Conservation (phyloP, 2,797 vertebrate species). For the Gymnothorax javanicus region DNA sequence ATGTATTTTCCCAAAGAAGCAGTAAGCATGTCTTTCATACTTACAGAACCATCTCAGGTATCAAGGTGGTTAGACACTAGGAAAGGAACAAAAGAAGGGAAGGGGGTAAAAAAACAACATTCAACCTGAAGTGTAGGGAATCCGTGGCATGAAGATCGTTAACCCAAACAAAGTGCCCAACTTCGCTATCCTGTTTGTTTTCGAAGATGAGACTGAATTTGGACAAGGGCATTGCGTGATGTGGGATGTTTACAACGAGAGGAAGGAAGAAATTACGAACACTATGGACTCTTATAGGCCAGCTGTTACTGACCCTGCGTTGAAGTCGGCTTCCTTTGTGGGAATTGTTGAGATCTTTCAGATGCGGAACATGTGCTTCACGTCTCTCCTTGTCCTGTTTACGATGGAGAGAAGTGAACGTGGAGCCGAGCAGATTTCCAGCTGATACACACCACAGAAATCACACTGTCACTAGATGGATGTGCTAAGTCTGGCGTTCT, state of each 20-base stretch:
- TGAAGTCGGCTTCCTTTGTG: slow-evolving; percentile 8
- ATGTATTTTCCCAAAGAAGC: neutral
- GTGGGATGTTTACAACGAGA: neutral
- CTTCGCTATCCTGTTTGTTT: slow-evolving; percentile 10
- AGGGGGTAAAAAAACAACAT: neutral
- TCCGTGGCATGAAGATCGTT: neutral
- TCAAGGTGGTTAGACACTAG: neutral
- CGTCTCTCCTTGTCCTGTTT: slow-evolving; percentile 22
- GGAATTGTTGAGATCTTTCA: slow-evolving; percentile 6
- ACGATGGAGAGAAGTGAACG: neutral
- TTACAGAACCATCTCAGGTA: neutral
- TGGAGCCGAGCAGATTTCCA: neutral
- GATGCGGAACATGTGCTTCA: neutral
- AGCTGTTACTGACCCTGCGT: neutral
- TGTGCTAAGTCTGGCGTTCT: too few species aligned
- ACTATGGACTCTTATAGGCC: neutral
- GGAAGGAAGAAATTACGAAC: neutral
- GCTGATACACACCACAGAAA: too few species aligned
- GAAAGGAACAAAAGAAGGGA: neutral
- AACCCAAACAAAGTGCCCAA: neutral
- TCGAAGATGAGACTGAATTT: neutral
- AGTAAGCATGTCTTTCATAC: neutral
- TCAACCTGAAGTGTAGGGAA: neutral
- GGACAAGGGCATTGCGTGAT: neutral
- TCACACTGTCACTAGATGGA: too few species aligned